Evolutionary conservation across 2,888 invertebrate species (phyloP), one percentile per base, ranked within the genome.

Genomic region (Megalurothrips usitatus): DNA sequence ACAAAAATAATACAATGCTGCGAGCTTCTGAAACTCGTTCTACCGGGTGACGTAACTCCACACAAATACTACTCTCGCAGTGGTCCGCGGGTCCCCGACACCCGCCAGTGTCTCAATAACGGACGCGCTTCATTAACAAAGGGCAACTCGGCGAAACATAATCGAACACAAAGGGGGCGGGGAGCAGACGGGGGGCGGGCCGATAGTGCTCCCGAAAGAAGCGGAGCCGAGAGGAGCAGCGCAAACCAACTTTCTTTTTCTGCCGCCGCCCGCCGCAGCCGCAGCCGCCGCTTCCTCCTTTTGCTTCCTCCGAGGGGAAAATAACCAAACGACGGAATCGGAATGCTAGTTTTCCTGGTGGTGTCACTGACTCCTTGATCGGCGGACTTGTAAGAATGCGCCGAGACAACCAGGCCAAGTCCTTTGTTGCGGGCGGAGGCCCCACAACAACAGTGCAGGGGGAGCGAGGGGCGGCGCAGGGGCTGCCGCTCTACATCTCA

Each of bases 301-400:
- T 75, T 26, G 68, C 26, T 75, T 26, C 26, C 26, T 12, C 23
- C 68, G 68, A 23, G 68, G 34, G 23, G 23, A 11, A 75, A 75
- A 75, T 26, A 75, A 75, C 23, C 23, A 75, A 26, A 23, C 68
- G 68, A 19, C 10, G 11, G 23, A 75, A 75, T 75, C 68, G 68
- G 68, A 75, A 26, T 23, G 6, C 68, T 26, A 26, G 58, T 58
- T 58, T 58, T 52, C 52, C 52, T 52, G 52, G 34, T 9, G 8
- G 68, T 26, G 68, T 26, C 68, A 12, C 26, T 75, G 68, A 26
- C 68, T 75, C 12, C 68, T 75, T 75, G 68, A 75, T 75, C 68
- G 68, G 68, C 68, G 11, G 26, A 58, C 58, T 58, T 58, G 58
- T 58, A n/a, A 43, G 34, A 43, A 43, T 43, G 34, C 34, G 34